Conservation (phyloP, 1,140 invertebrate genomes). For the Hylaeus volcanicus region DNA sequence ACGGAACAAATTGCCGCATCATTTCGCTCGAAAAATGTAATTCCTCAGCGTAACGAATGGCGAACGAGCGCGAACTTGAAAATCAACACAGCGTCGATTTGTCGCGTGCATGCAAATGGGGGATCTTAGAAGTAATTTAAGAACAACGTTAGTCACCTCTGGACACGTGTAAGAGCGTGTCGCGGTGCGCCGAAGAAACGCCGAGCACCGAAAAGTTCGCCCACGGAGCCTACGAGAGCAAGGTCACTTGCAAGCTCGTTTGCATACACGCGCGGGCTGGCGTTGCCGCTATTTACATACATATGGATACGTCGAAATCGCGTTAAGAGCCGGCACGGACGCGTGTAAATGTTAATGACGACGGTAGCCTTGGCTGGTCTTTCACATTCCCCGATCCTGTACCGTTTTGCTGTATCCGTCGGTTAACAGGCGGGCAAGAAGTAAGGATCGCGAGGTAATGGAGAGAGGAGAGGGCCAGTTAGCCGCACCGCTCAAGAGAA, state of each 20-base stretch:
- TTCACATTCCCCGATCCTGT: slow-evolving; percentile 71
- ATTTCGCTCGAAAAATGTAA: too few relatives aligned
- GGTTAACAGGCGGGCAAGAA: slow-evolving; percentile 70
- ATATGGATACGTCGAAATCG: slow-evolving; percentile 66
- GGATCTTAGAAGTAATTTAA: slow-evolving; percentile 22
- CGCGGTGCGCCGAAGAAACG: not conserved
- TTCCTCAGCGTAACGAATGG: slow-evolving; percentile 8
- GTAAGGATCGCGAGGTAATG: slow-evolving; percentile 60
- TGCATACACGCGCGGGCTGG: slow-evolving; percentile 41
- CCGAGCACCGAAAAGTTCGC: slow-evolving; percentile 41
- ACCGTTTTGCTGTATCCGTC: slow-evolving; percentile 68
- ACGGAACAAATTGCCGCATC: not conserved
- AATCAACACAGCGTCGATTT: slow-evolving; percentile 24
- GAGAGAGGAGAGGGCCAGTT: slow-evolving; percentile 51
- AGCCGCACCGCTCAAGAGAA: slow-evolving; percentile 44
- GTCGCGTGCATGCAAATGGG: slow-evolving; percentile 13
- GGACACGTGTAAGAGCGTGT: slow-evolving; percentile 28
- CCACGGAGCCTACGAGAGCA: slow-evolving; percentile 26
- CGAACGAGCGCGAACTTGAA: slow-evolving; percentile 4
- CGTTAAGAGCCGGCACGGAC: slow-evolving; percentile 51
- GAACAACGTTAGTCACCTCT: slow-evolving; percentile 3
- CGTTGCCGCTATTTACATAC: slow-evolving; percentile 60
- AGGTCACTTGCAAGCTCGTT: slow-evolving; percentile 27
- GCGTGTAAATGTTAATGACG: slow-evolving; percentile 68
- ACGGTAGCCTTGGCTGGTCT: slow-evolving; percentile 65